These are phyloP conservation scores for Synergus umbraculus DNA, from an alignment of 2,888 invertebrate genomes.

Conservation along the genomic window DNA sequence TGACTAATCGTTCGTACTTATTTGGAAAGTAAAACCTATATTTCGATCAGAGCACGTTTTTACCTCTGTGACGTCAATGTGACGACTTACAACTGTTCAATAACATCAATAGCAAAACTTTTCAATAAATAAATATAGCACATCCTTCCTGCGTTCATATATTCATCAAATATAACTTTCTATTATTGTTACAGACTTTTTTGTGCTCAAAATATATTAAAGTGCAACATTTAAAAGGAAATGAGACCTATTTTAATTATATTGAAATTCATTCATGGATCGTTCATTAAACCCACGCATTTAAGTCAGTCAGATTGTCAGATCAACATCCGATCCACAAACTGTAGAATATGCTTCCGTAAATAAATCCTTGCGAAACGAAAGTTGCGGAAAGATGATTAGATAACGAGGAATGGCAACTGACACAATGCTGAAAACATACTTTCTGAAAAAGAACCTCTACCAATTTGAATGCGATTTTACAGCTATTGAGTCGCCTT, in stretches of 20 bases:
- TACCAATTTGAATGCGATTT: too few relatives aligned
- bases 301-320: conserved; percentile 9
- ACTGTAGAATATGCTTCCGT: conserved; percentile 2
- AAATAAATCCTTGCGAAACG: conserved; percentile 6
- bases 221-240: background rate
- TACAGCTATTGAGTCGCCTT: background rate
- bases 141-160: background rate
- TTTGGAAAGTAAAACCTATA: conserved; percentile 22
- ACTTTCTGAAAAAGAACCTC: too few relatives aligned
- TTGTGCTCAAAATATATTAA: background rate
- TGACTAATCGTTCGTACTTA: conserved; percentile 3
- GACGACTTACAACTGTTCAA: background rate
- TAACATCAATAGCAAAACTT: background rate
- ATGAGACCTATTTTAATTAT: background rate
- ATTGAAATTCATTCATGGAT: conserved; percentile 20
- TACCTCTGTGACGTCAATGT: background rate
- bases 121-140: background rate
- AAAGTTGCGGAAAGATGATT: conserved; percentile 8
- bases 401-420: background rate
- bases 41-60: background rate
- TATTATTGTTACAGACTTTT: background rate
- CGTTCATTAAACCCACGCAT: background rate
- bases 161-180: background rate
- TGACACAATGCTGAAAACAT: background rate
- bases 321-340: background rate